These are phyloP conservation scores for Nothobranchius kuhntae DNA, from an alignment of 2,113 vertebrate species.

Conservation along the genomic window DNA sequence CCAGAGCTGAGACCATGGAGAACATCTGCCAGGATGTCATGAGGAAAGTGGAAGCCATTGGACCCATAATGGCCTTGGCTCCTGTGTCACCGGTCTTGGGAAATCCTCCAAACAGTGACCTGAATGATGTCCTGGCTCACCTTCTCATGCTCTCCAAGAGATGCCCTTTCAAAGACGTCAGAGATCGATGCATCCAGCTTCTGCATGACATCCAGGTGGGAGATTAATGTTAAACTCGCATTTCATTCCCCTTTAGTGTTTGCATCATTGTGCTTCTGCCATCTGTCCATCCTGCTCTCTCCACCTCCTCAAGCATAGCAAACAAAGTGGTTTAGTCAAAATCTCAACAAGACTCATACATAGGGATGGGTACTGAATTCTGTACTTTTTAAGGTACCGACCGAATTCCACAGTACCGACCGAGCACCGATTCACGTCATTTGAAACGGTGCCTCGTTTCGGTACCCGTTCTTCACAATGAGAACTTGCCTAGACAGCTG, in stretches of 20 bases:
- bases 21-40: conserved; percentile 83
- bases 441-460: no score
- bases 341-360: not conserved
- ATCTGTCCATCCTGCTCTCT: conserved; percentile 34
- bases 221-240: not conserved
- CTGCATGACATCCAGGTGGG: conserved; percentile 87
- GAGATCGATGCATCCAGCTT: conserved; percentile 80
- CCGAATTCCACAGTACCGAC: no score
- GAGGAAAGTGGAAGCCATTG: conserved; percentile 78
- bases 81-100: conserved; percentile 23
- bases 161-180: conserved; percentile 89
- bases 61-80: conserved; percentile 48
- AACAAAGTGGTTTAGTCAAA: conserved; percentile 41
- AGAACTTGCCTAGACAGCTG: no score
- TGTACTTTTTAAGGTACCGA: no score
- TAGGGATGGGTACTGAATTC: no score
- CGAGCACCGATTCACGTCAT: no score
- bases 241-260: conserved; percentile 1
- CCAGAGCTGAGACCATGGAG: conserved; percentile 84
- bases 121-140: conserved; percentile 85
- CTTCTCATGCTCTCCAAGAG: conserved; percentile 92
- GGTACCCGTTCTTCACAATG: no score
- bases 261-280: conserved; percentile 36
- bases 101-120: conserved; percentile 65
- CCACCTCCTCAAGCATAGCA: conserved; percentile 52